Evolutionary conservation across 1,140 invertebrate genomes (phyloP).

Genomic region (Nebria ingens): DNA sequence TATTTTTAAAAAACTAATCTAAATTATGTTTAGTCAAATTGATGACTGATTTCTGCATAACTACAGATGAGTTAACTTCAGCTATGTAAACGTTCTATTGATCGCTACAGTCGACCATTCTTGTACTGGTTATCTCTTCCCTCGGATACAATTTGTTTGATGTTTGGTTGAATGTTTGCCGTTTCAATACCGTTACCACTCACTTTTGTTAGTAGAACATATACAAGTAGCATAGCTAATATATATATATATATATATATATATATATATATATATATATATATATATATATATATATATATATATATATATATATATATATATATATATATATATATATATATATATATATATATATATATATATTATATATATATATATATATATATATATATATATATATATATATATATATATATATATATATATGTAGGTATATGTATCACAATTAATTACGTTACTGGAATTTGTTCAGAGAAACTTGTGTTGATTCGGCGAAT

Average conservation of each 20-base stretch:
- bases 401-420: background rate
- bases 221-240: background rate
- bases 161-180: background rate
- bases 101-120: background rate
- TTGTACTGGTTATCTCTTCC: background rate
- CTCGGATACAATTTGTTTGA: background rate
- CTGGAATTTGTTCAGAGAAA: background rate
- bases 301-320: no score
- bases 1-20: no score
- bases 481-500: no score
- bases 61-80: constrained; percentile 2
- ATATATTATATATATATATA: no score
- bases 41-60: constrained; percentile 2
- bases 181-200: background rate
- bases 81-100: constrained; percentile 5
- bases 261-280: no score
- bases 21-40: background rate
- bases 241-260: background rate
- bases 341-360: no score
- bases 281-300: no score
- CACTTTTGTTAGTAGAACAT: constrained; percentile 7
- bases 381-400: no score
- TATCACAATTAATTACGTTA: constrained; percentile 9
- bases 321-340: no score
- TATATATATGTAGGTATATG: no score